Base-by-base conservation (phyloP, 2,888 invertebrate genomes). In the Siphlonurus alternatus region DNA sequence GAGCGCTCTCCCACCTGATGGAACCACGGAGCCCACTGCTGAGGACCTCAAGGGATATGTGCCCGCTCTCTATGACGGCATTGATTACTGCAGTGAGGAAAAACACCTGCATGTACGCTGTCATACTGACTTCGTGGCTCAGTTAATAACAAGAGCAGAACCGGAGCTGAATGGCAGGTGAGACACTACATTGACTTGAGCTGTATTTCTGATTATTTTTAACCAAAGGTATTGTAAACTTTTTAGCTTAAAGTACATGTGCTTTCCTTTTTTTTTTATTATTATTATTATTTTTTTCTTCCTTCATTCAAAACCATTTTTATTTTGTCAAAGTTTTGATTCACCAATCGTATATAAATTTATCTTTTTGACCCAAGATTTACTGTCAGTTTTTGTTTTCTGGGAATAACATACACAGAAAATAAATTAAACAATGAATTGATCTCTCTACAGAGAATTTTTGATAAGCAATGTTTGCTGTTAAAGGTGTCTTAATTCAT, bases 41-140 rank as follows among this genome's bases (percentile, higher is more conserved):
- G 64, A 60, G 60, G 64, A 64, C 25, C 53, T 64, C 51, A 93
- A 91, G 73, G 93, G 93, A 59, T 95, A 91, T 74, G 89, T 92
- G 53, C 85, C 91, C 38, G 84, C 88, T 66, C 78, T 95, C 67
- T 95, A 94, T 73, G 84, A 87, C 38, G 92, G 92, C 66, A 89
- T 94, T 70, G 87, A 88, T 73, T 83, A 90, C 70, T 94, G 94
- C 76, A 82, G 89, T 69, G 81, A 87, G 66, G 89, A 93, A 70
- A 86, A 88, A 74, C 93, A 95, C 74, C 83, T 95, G 69, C 94
- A 95, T 77, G 81, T 95, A 70, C 86, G 88, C 75, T 84, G 88
- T 60, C 89, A 90, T 77, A 89, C 90, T 70, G 91, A 93, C 71
- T 93, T 91, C 74, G 90, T 96, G 70, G 87, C 87, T 70, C 86